Percentiles rank a stretch among this genome's conserved stretches.
phyloP scores from a whole-genome alignment of 2,113 vertebrate genomes.

The Chionodraco myersi region DNA sequence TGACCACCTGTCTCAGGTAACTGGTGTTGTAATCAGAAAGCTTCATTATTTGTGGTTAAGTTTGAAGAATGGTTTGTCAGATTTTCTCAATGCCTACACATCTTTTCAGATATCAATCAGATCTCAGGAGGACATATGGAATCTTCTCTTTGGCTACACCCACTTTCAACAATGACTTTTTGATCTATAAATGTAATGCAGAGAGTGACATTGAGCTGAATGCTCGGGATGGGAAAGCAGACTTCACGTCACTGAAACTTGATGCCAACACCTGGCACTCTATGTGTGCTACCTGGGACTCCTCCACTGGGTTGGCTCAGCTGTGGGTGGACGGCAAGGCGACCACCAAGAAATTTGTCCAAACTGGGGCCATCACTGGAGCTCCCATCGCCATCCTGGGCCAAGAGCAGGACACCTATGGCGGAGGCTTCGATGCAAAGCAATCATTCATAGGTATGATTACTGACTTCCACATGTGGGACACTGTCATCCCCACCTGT shows the following conservation, averaged over 20 bases:
- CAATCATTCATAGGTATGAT: constrained; percentile 58
- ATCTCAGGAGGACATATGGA: constrained; percentile 28
- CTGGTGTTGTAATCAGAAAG: not conserved
- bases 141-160: constrained; percentile 54
- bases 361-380: constrained; percentile 22
- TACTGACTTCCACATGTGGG: constrained; percentile 61
- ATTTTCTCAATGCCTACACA: constrained; percentile 10
- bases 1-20: constrained; percentile 57
- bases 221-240: rapidly evolving
- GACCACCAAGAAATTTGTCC: constrained; percentile 47
- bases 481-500: constrained; percentile 20
- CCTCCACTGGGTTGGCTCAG: constrained; percentile 44
- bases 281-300: constrained; percentile 56
- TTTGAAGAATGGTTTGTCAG: not conserved
- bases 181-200: constrained; percentile 27
- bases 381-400: constrained; percentile 38
- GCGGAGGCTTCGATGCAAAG: constrained; percentile 13
- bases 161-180: constrained; percentile 2
- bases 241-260: constrained; percentile 35
- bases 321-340: constrained; percentile 64
- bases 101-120: constrained; percentile 41
- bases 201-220: not conserved
- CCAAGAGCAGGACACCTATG: constrained; percentile 55
- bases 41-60: not conserved
- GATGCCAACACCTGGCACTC: constrained; percentile 55